Evolutionary conservation across 2,113 vertebrate species (phyloP), one percentile per base, ranked within the genome.

Genomic region (Ceyx melanurus): DNA sequence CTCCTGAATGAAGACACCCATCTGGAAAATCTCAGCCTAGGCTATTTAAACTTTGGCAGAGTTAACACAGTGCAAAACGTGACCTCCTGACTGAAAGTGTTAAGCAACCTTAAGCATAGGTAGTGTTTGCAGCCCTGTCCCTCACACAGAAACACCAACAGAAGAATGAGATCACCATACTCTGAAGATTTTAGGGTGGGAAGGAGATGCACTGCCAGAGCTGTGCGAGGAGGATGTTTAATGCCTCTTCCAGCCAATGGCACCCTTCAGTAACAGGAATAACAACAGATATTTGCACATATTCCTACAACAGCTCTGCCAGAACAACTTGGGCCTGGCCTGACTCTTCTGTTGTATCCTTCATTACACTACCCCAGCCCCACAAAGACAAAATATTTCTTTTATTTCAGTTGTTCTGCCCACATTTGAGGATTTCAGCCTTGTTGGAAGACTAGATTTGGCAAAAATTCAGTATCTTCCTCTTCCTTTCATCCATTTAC

Each of bases 11-110:
- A 92, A 90, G 80, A 90, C 43, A 78, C 65, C 10, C 51, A 1
- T 90, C 94, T 94, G 92, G 94, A 95, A 95, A 95, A 66, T 48
- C 86, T 95, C 93, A 95, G 65, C 79, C n/a, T 51, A 71, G 94
- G 64, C 43, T 83, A 64, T 91, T 93, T 78, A 77, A 94, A 43
- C 82, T 95, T 83, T 93, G 75, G 61, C 86, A 93, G 45, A 92
- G 72, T 71, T 91, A 71, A 46, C 33, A 26, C 9, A 28, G 70
- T 83, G 86, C 67, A 93, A 93, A 88, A 77, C 48, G 91, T 1
- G 14, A 70, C 82, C 82, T 94, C 80, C 64, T 95, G 85, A 8
- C 50, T 92, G 50, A 80, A 89, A 89, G 67, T 0, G 1, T 62
- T 82, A 92, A 95, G 90, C 56, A 95, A 90, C 75, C 56, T 67